Base-by-base conservation (phyloP, 2,113 vertebrate genomes). In the Geothlypis trichas region DNA sequence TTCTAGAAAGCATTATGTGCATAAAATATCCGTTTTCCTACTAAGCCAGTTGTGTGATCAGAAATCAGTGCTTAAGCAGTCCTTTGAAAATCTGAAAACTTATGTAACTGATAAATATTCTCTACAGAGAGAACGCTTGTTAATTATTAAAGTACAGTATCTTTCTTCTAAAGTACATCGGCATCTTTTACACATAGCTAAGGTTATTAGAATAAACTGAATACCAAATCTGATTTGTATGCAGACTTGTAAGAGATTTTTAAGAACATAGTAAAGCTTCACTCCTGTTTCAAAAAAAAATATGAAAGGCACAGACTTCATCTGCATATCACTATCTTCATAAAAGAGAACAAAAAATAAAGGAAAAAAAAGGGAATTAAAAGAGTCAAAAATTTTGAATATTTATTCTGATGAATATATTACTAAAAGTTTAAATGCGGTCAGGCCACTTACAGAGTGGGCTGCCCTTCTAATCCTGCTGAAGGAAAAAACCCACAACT, bases 121-220 rank as follows among this genome's bases (percentile, higher is more conserved):
- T 89, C 86, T 69, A 68, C 22, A 93, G 89, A 90, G 61, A 90
- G 68, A 93, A 46, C 0, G 1, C 66, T 89, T 90, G 90, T 96
- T 94, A 96, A 93, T 96, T 92, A 96, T 94, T 96, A 80, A 95
- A 92, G 58, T 79, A 84, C 37, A 90, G 58, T 65, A 83, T 94
- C 78, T 94, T 92, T 92, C 83, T 95, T 96, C 87, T 71, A 80
- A 95, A 95, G 51, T 73, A 89, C 65, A 93, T 91, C 88, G 90
- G 95, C 89, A 92, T 91, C 80, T 95, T 89, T 87, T 83, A 91
- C 93, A 91, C 83, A 90, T 49, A 89, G 46, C 87, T 91, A 39
- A 73, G 59, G 67, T 93, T 87, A 95, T 89, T 94, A 93, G 84
- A 96, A 96, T 96, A 92, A 96, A 95, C 74, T 59, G 77, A 95